Evolutionary conservation across 1,140 invertebrate genomes (phyloP).

Genomic region (Holcopasites calliopsidis): DNA sequence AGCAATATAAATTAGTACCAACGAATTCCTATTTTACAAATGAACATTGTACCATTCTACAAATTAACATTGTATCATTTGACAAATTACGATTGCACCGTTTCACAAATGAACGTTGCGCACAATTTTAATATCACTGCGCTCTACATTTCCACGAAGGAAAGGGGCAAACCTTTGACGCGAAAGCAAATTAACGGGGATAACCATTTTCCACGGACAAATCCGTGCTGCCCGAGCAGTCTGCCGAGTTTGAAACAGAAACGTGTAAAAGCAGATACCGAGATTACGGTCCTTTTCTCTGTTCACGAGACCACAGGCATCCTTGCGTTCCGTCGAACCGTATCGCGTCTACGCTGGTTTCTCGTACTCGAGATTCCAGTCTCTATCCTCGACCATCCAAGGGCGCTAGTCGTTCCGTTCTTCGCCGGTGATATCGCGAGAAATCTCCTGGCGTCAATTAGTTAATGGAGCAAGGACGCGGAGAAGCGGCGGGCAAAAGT

Average conservation of each 20-base stretch:
- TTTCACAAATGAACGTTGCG: no score
- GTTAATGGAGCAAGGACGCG: constrained; percentile 51
- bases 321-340: background rate
- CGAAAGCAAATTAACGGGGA: background rate
- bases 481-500: constrained; percentile 44
- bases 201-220: background rate
- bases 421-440: constrained; percentile 18
- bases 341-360: background rate
- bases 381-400: background rate
- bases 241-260: background rate
- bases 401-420: background rate
- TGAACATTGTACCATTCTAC: no score
- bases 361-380: background rate
- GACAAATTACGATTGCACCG: no score
- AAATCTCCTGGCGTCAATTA: constrained; percentile 49
- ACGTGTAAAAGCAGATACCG: background rate
- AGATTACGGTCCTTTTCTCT: background rate
- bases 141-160: no score
- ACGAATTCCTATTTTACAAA: no score
- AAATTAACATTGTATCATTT: no score
- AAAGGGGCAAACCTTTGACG: no score
- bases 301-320: background rate
- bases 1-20: no score
- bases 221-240: no score
- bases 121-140: no score